Conservation (phyloP, 2,888 invertebrate genomes). For the Sminthurides aquaticus region DNA sequence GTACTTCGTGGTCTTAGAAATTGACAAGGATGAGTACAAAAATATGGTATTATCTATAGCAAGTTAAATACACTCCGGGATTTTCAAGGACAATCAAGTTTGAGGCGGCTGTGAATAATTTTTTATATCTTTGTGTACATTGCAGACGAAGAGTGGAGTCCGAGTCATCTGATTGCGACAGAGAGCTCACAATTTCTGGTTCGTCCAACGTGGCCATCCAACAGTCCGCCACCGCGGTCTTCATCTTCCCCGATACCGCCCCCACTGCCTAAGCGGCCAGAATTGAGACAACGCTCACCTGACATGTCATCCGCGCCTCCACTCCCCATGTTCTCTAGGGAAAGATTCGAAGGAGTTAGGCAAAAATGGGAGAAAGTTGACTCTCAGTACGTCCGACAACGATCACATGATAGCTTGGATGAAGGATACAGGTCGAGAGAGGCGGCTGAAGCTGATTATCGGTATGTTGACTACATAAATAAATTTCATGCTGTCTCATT, state of each 20-base stretch:
- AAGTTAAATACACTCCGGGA: too few relatives aligned
- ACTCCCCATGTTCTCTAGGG: slow-evolving; percentile 37
- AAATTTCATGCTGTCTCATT: too few relatives aligned
- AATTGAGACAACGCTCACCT: slow-evolving; percentile 39
- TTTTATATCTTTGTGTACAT: slow-evolving; percentile 43
- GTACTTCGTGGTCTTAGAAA: too few relatives aligned
- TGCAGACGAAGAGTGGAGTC: slow-evolving; percentile 70
- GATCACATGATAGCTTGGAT: slow-evolving; percentile 42
- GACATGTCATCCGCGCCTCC: slow-evolving; percentile 47
- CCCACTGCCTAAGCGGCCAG: slow-evolving; percentile 45
- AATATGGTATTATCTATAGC: too few relatives aligned
- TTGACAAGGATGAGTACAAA: too few relatives aligned
- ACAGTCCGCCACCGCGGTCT: slow-evolving; percentile 51
- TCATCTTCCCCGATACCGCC: slow-evolving; percentile 45
- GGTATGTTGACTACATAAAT: slow-evolving; percentile 19
- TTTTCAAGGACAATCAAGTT: neutral
- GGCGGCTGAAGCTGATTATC: slow-evolving; percentile 43
- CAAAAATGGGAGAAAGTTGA: slow-evolving; percentile 43
- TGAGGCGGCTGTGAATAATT: slow-evolving; percentile 1
- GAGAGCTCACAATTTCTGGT: slow-evolving; percentile 56
- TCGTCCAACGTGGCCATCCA: slow-evolving; percentile 43
- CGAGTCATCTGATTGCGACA: slow-evolving; percentile 44
- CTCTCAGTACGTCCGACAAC: slow-evolving; percentile 40
- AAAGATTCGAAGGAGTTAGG: slow-evolving; percentile 42
- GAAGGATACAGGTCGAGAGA: slow-evolving; percentile 43